phyloP scores from a whole-genome alignment of 2,888 invertebrate genomes.

The Anarsia innoxiella region DNA sequence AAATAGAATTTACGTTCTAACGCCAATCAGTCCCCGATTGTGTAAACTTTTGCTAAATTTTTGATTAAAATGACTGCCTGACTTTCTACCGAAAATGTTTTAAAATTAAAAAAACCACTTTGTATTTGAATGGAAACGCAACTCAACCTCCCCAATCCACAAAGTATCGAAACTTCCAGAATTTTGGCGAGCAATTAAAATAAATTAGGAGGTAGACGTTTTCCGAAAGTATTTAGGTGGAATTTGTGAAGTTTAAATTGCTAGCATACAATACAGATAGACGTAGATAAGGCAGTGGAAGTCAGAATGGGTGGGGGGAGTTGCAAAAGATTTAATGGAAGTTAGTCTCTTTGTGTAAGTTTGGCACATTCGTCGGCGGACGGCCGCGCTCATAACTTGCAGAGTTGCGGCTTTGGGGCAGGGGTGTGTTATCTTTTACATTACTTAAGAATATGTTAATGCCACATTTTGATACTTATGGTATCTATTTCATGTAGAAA shows the following conservation, averaged over 20 bases:
- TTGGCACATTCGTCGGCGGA: conserved; percentile 57
- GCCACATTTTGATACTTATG: too few relatives aligned
- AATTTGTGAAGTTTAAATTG: conserved; percentile 9
- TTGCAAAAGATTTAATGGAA: conserved; percentile 74
- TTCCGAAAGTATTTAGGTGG: conserved; percentile 5
- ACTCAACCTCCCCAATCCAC: not conserved
- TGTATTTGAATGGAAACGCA: too few relatives aligned
- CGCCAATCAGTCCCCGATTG: too few relatives aligned
- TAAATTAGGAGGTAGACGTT: conserved; percentile 3
- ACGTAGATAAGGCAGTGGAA: not conserved
- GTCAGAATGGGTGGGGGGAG: conserved; percentile 42
- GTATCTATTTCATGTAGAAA: too few relatives aligned
- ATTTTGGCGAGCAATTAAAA: conserved; percentile 7
- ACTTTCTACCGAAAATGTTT: too few relatives aligned
- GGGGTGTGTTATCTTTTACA: too few relatives aligned
- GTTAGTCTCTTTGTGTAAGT: conserved; percentile 69
- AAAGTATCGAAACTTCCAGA: not conserved
- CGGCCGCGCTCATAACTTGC: conserved; percentile 53
- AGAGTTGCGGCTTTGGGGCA: not conserved
- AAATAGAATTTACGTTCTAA: too few relatives aligned
- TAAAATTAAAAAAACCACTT: too few relatives aligned
- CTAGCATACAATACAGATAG: conserved; percentile 7
- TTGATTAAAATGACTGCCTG: too few relatives aligned
- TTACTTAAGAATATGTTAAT: too few relatives aligned
- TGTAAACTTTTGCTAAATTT: too few relatives aligned